Conservation (phyloP, 92 coral and sea anemone species). For the Porites divaricata region DNA sequence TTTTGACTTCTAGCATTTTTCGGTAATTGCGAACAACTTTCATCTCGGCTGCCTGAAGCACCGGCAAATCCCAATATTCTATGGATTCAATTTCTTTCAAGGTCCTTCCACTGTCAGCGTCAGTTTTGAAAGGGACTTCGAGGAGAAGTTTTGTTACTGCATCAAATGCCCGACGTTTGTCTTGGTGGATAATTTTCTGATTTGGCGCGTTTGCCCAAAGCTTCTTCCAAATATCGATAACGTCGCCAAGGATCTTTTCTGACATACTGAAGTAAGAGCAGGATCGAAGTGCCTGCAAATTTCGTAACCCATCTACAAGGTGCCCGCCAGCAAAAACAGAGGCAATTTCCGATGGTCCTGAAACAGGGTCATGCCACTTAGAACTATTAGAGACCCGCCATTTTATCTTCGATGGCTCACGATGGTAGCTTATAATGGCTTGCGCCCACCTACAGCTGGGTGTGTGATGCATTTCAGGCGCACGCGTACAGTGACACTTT, state of each 20-base stretch:
- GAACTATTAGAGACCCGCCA: conserved; percentile 27
- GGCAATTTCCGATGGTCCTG: conserved; percentile 27
- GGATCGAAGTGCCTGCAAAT: conserved; percentile 20
- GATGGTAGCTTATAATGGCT: conserved; percentile 26
- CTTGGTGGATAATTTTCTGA: conserved; percentile 9
- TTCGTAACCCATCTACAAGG: not conserved
- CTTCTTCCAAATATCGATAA: conserved; percentile 17
- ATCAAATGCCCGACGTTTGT: conserved; percentile 12
- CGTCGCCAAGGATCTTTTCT: not conserved
- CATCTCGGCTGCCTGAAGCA: conserved; percentile 4
- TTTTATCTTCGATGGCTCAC: conserved; percentile 5
- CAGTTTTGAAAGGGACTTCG: conserved; percentile 3
- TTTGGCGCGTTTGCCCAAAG: conserved; percentile 12
- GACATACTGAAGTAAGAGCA: conserved; percentile 23
- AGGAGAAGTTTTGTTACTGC: conserved; percentile 23
- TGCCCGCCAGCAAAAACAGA: not conserved
- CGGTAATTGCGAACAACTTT: conserved; percentile 8
- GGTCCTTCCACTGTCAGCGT: conserved; percentile 9
- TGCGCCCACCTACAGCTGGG: conserved; percentile 37
- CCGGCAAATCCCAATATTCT: conserved; percentile 23
- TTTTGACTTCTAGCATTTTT: conserved; percentile 19
- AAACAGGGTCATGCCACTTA: conserved; percentile 13
- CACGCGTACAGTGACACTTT: conserved; percentile 21
- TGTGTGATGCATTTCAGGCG: not conserved
- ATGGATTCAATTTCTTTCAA: conserved; percentile 18